Conservation (phyloP, 2,888 invertebrate species). For the Emmelina monodactyla region DNA sequence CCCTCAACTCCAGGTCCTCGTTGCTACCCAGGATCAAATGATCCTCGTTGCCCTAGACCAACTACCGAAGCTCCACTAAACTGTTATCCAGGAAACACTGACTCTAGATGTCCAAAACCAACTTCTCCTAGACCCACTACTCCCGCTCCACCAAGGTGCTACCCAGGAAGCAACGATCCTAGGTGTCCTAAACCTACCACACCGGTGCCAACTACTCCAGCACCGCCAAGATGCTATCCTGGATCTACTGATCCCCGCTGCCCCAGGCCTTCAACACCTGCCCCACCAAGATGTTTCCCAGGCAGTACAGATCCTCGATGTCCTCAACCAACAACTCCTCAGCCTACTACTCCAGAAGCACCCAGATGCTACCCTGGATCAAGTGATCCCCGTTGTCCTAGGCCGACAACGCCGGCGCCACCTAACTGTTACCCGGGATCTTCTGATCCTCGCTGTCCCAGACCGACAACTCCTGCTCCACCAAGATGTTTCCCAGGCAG, state of each 20-base stretch:
- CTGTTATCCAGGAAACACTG: constrained; percentile 22
- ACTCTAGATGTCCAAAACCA: constrained; percentile 21
- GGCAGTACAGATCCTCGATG: constrained; percentile 32
- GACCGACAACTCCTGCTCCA: constrained; percentile 10
- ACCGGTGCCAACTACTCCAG: constrained; percentile 20
- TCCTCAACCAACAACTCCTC: constrained; percentile 22
- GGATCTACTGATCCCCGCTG: constrained; percentile 22
- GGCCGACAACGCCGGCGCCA: constrained; percentile 15
- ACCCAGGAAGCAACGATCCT: constrained; percentile 26
- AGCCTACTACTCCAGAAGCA: constrained; percentile 25
- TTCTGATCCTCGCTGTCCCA: constrained; percentile 28
- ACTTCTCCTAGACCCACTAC: constrained; percentile 26
- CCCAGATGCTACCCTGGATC: constrained; percentile 14
- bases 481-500: constrained; percentile 28
- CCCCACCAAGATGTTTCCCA: constrained; percentile 22
- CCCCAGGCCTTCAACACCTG: constrained; percentile 23
- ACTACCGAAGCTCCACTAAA: constrained; percentile 15
- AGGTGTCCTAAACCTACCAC: constrained; percentile 23
- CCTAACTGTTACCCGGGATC: constrained; percentile 25
- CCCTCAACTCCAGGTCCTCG: constrained; percentile 19
- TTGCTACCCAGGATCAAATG: constrained; percentile 27
- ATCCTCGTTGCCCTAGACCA: constrained; percentile 18
- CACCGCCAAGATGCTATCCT: constrained; percentile 29
- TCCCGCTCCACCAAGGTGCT: constrained; percentile 20
- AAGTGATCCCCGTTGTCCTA: constrained; percentile 15